Conservation (phyloP, 2,797 vertebrate species). For the Onychomys torridus region DNA sequence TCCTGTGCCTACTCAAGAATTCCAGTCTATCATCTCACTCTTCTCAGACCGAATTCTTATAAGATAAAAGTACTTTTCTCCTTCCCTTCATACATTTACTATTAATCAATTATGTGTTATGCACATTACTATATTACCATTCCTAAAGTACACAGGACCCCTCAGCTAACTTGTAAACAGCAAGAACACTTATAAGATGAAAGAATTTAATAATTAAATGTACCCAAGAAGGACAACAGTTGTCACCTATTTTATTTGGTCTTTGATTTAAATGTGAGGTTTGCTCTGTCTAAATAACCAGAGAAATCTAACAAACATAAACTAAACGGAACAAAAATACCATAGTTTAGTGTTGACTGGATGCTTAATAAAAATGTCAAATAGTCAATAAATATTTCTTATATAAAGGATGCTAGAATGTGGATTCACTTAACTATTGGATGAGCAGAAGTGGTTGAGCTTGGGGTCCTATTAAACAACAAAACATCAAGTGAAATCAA, state of each 20-base stretch:
- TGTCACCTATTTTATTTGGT: neutral
- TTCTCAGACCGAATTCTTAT: neutral
- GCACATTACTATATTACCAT: neutral
- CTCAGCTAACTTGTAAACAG: neutral
- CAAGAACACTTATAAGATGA: neutral
- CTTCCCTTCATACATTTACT: neutral
- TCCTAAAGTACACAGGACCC: neutral
- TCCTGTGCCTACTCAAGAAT: no score
- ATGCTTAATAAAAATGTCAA: neutral
- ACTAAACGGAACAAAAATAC: neutral
- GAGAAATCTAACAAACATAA: neutral
- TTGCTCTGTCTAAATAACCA: neutral
- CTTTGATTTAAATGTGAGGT: neutral
- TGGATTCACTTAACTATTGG: neutral
- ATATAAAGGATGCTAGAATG: neutral
- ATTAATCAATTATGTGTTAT: neutral
- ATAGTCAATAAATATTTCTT: neutral
- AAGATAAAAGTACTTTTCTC: neutral
- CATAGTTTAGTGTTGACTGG: neutral
- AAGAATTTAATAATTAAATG: constrained; percentile 7
- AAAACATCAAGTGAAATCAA: neutral
- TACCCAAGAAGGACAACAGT: neutral
- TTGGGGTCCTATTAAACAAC: neutral
- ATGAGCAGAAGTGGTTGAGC: neutral
- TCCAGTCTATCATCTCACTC: no score